Evolutionary conservation across 1,140 invertebrate genomes (phyloP).

Genomic region (Heterodera schachtii): DNA sequence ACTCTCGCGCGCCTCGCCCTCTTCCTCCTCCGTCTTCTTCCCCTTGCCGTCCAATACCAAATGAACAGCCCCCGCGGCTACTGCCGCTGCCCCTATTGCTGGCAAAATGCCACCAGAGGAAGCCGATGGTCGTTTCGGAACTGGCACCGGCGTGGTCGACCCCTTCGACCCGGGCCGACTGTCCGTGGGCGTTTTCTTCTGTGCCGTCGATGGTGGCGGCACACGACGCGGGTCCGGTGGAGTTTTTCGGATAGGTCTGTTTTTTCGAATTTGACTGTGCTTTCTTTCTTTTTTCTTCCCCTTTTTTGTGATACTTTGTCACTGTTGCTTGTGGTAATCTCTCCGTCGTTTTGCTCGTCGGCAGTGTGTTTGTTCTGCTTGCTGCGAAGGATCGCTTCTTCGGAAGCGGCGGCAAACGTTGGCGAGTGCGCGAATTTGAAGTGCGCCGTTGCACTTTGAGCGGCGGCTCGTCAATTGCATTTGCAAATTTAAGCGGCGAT

Average conservation of each 20-base stretch:
- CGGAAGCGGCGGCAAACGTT: conserved; percentile 40
- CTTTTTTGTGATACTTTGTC: background rate
- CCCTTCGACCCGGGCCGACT: conserved; percentile 10
- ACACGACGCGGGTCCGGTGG: background rate
- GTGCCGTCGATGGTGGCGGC: background rate
- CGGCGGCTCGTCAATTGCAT: conserved; percentile 20
- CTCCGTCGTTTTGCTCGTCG: conserved; percentile 12
- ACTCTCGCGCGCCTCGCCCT: too few relatives aligned
- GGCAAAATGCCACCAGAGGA: conserved; percentile 19
- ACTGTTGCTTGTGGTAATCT: conserved; percentile 46
- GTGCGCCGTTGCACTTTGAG: conserved; percentile 25
- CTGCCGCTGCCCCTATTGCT: conserved; percentile 26
- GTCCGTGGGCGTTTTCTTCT: conserved; percentile 15
- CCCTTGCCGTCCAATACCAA: conserved; percentile 15
- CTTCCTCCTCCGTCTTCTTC: conserved; percentile 24
- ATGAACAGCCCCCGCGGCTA: conserved; percentile 26
- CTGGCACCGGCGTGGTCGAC: conserved; percentile 11
- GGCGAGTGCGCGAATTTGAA: conserved; percentile 30
- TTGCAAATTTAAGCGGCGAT: conserved; percentile 31
- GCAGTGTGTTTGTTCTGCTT: conserved; percentile 5
- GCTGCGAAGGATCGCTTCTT: conserved; percentile 30
- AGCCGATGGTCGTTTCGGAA: conserved; percentile 12
- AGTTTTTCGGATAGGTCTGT: conserved; percentile 7
- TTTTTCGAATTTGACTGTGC: background rate
- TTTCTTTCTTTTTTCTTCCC: background rate